Evolutionary conservation across 2,797 vertebrate species (phyloP).

Genomic region (Takifugu ocellatus): DNA sequence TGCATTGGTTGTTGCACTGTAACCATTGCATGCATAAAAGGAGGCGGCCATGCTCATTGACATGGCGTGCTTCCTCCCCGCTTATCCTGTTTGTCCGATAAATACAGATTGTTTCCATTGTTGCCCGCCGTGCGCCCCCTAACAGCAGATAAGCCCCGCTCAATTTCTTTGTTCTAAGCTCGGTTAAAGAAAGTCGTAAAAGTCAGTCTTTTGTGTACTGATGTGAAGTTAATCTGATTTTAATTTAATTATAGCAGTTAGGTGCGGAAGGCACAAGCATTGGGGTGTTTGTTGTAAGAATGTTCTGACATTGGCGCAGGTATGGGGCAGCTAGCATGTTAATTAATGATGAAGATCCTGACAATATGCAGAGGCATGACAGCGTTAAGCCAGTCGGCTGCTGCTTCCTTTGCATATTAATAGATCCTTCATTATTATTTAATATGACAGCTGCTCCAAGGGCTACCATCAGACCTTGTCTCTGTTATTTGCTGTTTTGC

Average conservation of each 20-base stretch:
- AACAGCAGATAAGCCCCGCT: slow-evolving; percentile 60
- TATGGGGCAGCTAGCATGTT: slow-evolving; percentile 86
- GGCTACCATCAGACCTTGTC: slow-evolving; percentile 84
- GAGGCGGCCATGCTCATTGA: slow-evolving; percentile 56
- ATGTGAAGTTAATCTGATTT: slow-evolving; percentile 83
- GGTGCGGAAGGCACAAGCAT: slow-evolving; percentile 79
- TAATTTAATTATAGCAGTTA: slow-evolving; percentile 82
- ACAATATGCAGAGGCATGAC: slow-evolving; percentile 88
- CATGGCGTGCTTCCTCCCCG: slow-evolving; percentile 54
- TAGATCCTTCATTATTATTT: slow-evolving; percentile 90
- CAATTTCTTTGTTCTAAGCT: slow-evolving; percentile 19
- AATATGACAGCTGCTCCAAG: slow-evolving; percentile 88
- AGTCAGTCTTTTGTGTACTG: slow-evolving; percentile 73
- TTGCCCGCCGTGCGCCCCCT: slow-evolving; percentile 46
- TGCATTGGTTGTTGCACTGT: slow-evolving; percentile 44
- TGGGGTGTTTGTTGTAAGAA: slow-evolving; percentile 81
- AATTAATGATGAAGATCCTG: slow-evolving; percentile 90
- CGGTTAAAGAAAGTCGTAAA: slow-evolving; percentile 57
- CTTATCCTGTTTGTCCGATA: slow-evolving; percentile 53
- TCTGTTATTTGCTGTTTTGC: slow-evolving; percentile 85
- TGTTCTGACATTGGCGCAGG: slow-evolving; percentile 86
- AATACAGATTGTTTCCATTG: slow-evolving; percentile 67
- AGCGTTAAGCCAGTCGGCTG: slow-evolving; percentile 86
- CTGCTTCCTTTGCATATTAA: slow-evolving; percentile 89
- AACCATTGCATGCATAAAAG: slow-evolving; percentile 61